phyloP scores from a whole-genome alignment of 1,140 invertebrate species.

The Drosophila chauvacae region DNA sequence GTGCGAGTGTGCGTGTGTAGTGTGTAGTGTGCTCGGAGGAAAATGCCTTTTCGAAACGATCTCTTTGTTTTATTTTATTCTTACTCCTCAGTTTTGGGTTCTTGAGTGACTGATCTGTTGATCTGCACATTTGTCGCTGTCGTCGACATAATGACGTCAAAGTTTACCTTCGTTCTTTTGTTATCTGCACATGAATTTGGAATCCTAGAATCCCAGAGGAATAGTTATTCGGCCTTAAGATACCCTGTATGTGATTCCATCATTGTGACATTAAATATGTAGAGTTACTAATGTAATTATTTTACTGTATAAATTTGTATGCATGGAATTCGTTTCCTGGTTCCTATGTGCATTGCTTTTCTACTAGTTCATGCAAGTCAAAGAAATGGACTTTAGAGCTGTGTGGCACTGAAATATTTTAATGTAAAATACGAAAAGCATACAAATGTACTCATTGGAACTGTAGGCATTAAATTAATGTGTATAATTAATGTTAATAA shows the following conservation, averaged over 20 bases:
- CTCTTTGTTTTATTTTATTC: slow-evolving; percentile 52
- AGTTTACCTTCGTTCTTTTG: slow-evolving; percentile 61
- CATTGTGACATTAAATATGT: no score
- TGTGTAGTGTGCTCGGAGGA: slow-evolving; percentile 32
- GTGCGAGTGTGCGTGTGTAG: slow-evolving; percentile 10
- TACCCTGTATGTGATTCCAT: background rate
- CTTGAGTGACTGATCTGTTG: slow-evolving; percentile 73
- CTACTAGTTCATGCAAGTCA: background rate
- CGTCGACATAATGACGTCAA: slow-evolving; percentile 47
- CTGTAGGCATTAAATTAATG: no score
- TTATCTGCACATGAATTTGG: slow-evolving; percentile 49
- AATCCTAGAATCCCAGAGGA: slow-evolving; percentile 13
- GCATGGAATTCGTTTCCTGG: background rate
- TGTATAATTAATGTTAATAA: no score
- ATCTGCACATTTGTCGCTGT: slow-evolving; percentile 73
- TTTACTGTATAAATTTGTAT: background rate
- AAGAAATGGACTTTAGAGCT: background rate
- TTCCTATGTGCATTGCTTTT: background rate
- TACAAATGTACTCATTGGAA: no score
- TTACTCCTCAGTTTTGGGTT: slow-evolving; percentile 58
- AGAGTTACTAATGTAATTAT: background rate
- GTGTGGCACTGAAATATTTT: background rate
- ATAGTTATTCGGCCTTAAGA: background rate
- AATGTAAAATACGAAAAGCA: background rate
- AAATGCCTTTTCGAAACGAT: slow-evolving; percentile 72